A percentile compares a stretch with the other conserved stretches of the same genome.
These are phyloP conservation scores for Anoplius nigerrimus DNA, from an alignment of 2,888 invertebrate genomes.

Conservation along the genomic window DNA sequence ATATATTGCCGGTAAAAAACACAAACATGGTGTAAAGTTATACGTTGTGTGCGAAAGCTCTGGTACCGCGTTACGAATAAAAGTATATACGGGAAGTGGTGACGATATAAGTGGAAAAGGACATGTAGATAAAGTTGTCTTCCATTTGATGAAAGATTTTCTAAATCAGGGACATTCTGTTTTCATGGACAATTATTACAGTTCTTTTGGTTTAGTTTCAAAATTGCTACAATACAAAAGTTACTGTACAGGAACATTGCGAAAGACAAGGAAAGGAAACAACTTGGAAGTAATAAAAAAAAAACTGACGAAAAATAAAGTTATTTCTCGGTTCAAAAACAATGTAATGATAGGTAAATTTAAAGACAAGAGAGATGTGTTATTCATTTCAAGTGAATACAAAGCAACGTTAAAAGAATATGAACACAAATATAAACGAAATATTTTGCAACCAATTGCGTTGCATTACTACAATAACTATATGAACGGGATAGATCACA, in stretches of 20 bases:
- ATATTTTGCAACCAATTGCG: constrained; percentile 3
- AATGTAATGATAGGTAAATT: constrained; percentile 20
- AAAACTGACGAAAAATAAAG: constrained; percentile 15
- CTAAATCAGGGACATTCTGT: constrained; percentile 20
- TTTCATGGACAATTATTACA: constrained; percentile 15
- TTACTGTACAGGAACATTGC: constrained; percentile 7
- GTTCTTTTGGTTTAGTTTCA: constrained; percentile 3
- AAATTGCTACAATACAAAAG: constrained; percentile 15
- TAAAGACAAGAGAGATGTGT: constrained; percentile 18
- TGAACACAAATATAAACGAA: constrained; percentile 15
- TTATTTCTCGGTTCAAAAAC: constrained; percentile 11
- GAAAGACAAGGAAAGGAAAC: constrained; percentile 12
- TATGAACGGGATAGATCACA: constrained; percentile 4
- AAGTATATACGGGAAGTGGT: constrained; percentile 8
- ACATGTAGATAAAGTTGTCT: constrained; percentile 10
- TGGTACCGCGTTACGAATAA: constrained; percentile 14
- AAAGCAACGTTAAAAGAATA: constrained; percentile 4
- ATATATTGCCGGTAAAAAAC: constrained; percentile 8
- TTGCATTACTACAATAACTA: constrained; percentile 5
- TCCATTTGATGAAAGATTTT: constrained; percentile 19
- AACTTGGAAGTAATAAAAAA: constrained; percentile 4
- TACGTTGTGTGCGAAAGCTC: constrained; percentile 20
- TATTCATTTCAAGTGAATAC: constrained; percentile 20
- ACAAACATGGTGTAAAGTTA: constrained; percentile 9
- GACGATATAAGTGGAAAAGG: background rate